phyloP scores from a whole-genome alignment of 2,888 invertebrate species.

The Coremacera marginata region DNA sequence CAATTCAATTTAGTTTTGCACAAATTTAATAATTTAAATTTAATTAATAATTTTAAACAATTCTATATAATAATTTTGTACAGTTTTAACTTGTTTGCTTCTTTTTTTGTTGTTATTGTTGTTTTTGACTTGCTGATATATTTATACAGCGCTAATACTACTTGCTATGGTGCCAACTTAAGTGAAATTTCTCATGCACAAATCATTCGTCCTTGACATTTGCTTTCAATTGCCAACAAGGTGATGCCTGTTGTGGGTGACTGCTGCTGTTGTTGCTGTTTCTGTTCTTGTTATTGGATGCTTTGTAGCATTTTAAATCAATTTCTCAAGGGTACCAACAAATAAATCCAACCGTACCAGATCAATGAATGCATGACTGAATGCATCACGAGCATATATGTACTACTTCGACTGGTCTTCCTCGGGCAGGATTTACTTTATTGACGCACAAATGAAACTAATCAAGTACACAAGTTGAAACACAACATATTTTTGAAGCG shows the following conservation, averaged over 20 bases:
- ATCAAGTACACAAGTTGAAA: neutral
- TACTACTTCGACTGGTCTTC: neutral
- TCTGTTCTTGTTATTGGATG: neutral
- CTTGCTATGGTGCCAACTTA: slow-evolving; percentile 18
- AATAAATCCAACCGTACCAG: neutral
- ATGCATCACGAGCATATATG: neutral
- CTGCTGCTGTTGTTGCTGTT: neutral
- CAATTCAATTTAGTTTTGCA: no score
- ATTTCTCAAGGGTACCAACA: neutral
- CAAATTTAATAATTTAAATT: no score
- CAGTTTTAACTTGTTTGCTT: neutral
- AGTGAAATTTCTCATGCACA: slow-evolving; percentile 41
- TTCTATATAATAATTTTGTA: no score
- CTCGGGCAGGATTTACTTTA: neutral
- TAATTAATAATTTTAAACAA: no score
- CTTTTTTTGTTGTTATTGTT: no score
- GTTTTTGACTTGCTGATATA: neutral
- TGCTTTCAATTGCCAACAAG: slow-evolving; percentile 24
- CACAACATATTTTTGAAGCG: no score
- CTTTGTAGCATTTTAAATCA: neutral
- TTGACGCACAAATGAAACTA: neutral
- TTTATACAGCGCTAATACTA: neutral
- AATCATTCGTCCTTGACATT: slow-evolving; percentile 44
- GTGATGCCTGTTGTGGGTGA: neutral
- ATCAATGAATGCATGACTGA: neutral